Evolutionary conservation across 2,797 vertebrate species (phyloP).

Genomic region (Okamejei kenojei): DNA sequence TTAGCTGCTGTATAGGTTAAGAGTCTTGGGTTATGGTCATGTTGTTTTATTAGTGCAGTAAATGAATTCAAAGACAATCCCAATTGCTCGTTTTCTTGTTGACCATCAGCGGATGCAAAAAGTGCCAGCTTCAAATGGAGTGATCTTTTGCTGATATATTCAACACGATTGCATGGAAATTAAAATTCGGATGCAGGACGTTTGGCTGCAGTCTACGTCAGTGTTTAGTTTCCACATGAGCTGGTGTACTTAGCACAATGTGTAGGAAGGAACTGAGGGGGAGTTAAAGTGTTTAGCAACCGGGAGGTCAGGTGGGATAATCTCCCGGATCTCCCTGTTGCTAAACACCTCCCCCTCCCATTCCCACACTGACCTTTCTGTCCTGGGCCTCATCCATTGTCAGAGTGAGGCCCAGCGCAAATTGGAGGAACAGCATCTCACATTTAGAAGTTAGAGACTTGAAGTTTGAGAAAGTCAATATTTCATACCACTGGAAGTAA

Average conservation of each 20-base stretch:
- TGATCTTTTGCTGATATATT: background rate
- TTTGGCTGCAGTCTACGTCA: background rate
- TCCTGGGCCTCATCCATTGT: too few relatives aligned
- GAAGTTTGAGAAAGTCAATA: too few relatives aligned
- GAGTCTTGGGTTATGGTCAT: background rate
- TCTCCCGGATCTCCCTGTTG: too few relatives aligned
- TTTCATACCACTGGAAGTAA: too few relatives aligned
- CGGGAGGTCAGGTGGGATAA: too few relatives aligned
- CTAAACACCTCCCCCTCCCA: too few relatives aligned
- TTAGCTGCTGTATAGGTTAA: background rate
- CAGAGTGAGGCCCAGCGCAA: too few relatives aligned
- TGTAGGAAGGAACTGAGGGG: background rate
- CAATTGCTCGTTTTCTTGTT: background rate
- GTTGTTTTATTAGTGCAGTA: slow-evolving; percentile 24
- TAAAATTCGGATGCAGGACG: background rate
- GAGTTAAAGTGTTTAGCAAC: too few relatives aligned
- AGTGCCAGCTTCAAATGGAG: background rate
- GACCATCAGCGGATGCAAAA: background rate
- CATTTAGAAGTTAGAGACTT: too few relatives aligned
- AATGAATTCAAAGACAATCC: background rate
- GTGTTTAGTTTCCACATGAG: background rate
- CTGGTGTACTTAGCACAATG: background rate
- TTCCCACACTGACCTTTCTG: too few relatives aligned
- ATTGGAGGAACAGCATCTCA: too few relatives aligned
- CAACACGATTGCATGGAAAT: background rate